A percentile compares a stretch with the other conserved stretches of the same genome.
These are phyloP conservation scores for Hemistola chrysoprasaria DNA, from an alignment of 2,888 invertebrate genomes.

Conservation along the genomic window DNA sequence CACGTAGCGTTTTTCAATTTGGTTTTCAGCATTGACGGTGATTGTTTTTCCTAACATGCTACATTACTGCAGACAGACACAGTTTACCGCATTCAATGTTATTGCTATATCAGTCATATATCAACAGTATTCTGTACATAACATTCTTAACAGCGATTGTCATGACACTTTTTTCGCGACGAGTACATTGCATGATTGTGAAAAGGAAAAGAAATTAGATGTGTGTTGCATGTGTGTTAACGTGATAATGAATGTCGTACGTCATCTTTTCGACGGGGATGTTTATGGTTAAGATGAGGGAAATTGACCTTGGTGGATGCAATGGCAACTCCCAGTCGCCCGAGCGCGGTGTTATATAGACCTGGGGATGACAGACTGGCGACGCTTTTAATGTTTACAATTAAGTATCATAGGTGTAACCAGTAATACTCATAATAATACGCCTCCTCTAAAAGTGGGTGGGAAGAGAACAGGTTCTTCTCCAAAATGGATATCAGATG, in stretches of 20 bases:
- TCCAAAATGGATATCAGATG: too few species aligned
- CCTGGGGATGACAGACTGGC: constrained; percentile 41
- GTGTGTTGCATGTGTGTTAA: constrained; percentile 80
- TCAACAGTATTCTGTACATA: constrained; percentile 62
- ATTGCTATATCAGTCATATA: constrained; percentile 54
- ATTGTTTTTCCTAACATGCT: constrained; percentile 52
- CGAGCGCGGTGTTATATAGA: constrained; percentile 72
- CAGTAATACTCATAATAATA: constrained; percentile 19
- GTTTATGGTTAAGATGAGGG: constrained; percentile 75
- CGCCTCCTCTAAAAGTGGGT: too few species aligned
- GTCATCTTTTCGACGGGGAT: constrained; percentile 74
- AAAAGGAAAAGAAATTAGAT: constrained; percentile 67
- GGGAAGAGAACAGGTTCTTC: too few species aligned
- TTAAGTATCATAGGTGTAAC: constrained; percentile 30
- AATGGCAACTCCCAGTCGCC: constrained; percentile 65
- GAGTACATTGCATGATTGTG: constrained; percentile 75
- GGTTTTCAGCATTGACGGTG: constrained; percentile 49
- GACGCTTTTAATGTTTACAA: constrained; percentile 32
- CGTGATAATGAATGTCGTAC: constrained; percentile 76
- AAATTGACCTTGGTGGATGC: constrained; percentile 79
- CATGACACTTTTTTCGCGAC: constrained; percentile 46
- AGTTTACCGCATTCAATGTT: constrained; percentile 67
- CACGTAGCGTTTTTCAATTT: constrained; percentile 64
- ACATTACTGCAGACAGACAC: constrained; percentile 67
- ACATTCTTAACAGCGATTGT: constrained; percentile 52